Conservation (phyloP, 1,140 invertebrate species). For the Apolygus lucorum region DNA sequence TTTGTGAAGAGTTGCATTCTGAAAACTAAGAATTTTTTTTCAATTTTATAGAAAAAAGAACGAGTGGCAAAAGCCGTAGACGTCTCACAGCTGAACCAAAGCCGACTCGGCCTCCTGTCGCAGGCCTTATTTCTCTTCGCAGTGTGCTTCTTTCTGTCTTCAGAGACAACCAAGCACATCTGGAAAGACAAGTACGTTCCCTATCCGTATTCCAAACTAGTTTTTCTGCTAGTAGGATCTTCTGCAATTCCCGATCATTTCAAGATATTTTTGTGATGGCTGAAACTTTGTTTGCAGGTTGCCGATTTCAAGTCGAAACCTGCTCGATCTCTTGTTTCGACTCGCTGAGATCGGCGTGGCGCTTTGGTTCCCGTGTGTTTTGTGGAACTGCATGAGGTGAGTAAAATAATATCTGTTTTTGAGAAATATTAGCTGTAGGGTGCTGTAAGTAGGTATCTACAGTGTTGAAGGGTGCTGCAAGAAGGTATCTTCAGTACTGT, state of each 20-base stretch:
- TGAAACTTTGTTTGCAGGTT: slow-evolving; percentile 56
- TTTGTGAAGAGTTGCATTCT: no score
- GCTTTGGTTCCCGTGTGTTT: slow-evolving; percentile 87
- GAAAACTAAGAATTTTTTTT: no score
- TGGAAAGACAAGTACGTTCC: slow-evolving; percentile 76
- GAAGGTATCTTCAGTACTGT: no score
- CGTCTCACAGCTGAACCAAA: slow-evolving; percentile 84
- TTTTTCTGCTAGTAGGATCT: not conserved
- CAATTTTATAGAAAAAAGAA: slow-evolving; percentile 44
- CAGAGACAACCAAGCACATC: slow-evolving; percentile 79
- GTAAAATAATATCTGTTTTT: no score
- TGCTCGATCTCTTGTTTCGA: slow-evolving; percentile 82
- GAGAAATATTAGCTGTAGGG: not conserved
- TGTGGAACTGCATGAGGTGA: slow-evolving; percentile 87
- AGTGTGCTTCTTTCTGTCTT: slow-evolving; percentile 78
- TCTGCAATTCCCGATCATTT: no score
- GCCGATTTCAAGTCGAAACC: slow-evolving; percentile 78
- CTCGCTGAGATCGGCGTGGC: slow-evolving; percentile 87
- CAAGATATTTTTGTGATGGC: no score
- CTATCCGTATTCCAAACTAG: slow-evolving; percentile 9
- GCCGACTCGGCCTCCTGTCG: slow-evolving; percentile 72
- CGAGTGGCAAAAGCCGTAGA: slow-evolving; percentile 46
- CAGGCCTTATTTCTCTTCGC: slow-evolving; percentile 79
- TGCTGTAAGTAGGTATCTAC: not conserved
- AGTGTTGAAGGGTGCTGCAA: no score